Evolutionary conservation across 2,888 invertebrate genomes (phyloP).

Genomic region (Tipula confusa): DNA sequence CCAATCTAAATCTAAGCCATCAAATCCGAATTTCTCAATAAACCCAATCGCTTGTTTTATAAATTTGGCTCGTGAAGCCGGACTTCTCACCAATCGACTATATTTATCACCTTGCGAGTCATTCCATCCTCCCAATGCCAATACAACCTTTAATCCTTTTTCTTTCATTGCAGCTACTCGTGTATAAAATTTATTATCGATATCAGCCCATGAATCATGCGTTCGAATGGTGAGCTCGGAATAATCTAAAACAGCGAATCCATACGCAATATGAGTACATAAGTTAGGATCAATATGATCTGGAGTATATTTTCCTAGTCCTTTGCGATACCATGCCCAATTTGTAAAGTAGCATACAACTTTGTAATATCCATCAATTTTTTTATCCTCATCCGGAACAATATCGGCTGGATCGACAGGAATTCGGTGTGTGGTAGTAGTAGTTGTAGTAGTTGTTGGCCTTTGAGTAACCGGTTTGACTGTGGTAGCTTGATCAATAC

Average conservation of each 20-base stretch:
- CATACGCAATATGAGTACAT: constrained; percentile 90
- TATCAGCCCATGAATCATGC: constrained; percentile 87
- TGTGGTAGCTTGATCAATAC: constrained; percentile 35
- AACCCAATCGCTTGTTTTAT: constrained; percentile 71
- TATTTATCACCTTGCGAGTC: constrained; percentile 89
- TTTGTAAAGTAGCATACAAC: constrained; percentile 89
- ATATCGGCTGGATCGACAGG: constrained; percentile 39
- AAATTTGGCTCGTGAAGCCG: constrained; percentile 67
- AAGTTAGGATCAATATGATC: constrained; percentile 81
- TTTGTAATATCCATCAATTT: constrained; percentile 65
- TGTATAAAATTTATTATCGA: constrained; percentile 82
- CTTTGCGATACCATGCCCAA: constrained; percentile 89
- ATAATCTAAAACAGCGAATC: constrained; percentile 85
- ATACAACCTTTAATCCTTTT: constrained; percentile 75
- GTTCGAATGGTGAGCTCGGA: constrained; percentile 73
- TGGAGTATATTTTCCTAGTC: constrained; percentile 75
- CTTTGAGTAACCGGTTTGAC: constrained; percentile 41
- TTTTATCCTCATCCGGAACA: constrained; percentile 44
- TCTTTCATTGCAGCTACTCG: constrained; percentile 73
- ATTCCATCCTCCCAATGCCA: constrained; percentile 95
- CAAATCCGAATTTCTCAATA: constrained; percentile 75
- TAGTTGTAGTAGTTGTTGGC: constrained; percentile 39
- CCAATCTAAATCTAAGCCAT: constrained; percentile 94
- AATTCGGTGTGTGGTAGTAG: constrained; percentile 43
- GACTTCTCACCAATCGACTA: constrained; percentile 74